Evolutionary conservation across 2,113 vertebrate species (phyloP), one percentile per base, ranked within the genome.

Genomic region (Saccopteryx leptura): DNA sequence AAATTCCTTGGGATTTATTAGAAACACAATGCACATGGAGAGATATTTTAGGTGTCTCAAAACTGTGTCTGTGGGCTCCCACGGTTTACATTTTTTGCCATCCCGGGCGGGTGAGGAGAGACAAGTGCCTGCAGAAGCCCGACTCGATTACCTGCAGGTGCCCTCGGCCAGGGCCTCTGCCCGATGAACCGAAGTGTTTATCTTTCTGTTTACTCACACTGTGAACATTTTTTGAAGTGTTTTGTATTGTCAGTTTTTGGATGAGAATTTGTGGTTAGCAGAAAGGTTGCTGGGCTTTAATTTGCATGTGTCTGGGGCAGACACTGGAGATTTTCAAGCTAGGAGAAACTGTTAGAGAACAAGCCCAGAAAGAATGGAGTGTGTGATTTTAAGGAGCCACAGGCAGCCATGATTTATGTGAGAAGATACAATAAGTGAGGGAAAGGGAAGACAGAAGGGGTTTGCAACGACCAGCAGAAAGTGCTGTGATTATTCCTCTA

Each of bases 281-380:
- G 78, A 85, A 54, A 76, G 26, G 8, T 65, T 89, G 33, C 33
- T 69, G 48, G 65, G 60, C 7, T 66, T 56, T 85, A n/a, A 33
- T 83, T 21, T 80, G 54, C 39, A 39, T 28, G 11, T 3, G 33
- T 68, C 13, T 60, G 54, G 39, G 68, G 83, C 11, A 95, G 21
- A 56, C 79, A 50, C 63, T 56, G 14, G 68, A 88, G 68, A 24
- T 83, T 75, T 94, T 86, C 23, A 79, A 61, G 74, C 33, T 60
- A 89, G 58, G 39, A 75, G 50, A 68, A 81, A 39, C 83, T 96
- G 60, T 65, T 63, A 61, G 90, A 95, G 48, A 23, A 33, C 24
- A 4, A 0, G 31, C 91, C 68, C 79, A 87, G 68, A 93, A 90
- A 82, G 24, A 76, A 54, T 9, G 11, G 18, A 68, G 48, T 9